A percentile compares a stretch with the other conserved stretches of the same genome.
phyloP scores from a whole-genome alignment of 2,797 vertebrate genomes.

The Anguilla pacifica region DNA sequence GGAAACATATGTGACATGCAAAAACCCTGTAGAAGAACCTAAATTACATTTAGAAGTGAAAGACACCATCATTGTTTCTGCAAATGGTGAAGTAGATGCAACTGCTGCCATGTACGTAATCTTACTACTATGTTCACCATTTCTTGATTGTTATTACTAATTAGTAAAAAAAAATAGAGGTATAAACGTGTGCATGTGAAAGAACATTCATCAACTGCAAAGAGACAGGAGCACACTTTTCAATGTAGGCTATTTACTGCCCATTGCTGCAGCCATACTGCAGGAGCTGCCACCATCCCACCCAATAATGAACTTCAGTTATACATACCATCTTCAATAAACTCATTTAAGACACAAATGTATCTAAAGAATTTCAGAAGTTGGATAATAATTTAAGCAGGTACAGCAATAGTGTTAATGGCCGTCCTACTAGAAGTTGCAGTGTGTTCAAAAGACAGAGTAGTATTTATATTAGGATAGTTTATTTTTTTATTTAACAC shows the following conservation, averaged over 20 bases:
- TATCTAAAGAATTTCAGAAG: neutral
- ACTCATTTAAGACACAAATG: neutral
- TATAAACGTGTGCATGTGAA: neutral
- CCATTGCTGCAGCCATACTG: no score
- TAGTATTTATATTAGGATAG: neutral
- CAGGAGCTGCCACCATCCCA: neutral
- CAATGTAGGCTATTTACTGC: no score
- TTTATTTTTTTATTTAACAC: neutral
- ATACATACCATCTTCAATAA: neutral
- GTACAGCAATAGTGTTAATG: no score
- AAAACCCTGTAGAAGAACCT: neutral
- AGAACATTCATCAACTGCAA: neutral
- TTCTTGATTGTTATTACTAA: neutral
- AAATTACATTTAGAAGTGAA: neutral
- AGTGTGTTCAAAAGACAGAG: neutral
- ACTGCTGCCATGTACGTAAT: neutral
- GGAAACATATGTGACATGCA: neutral
- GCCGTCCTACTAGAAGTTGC: neutral
- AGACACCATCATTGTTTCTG: neutral
- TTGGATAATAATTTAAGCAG: no score
- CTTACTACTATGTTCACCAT: neutral
- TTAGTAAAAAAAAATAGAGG: neutral
- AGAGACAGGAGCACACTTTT: no score
- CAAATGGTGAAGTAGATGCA: neutral
- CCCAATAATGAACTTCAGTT: neutral